Evolutionary conservation across 2,797 vertebrate genomes (phyloP), one percentile per base, ranked within the genome.

Genomic region (Euthynnus affinis): DNA sequence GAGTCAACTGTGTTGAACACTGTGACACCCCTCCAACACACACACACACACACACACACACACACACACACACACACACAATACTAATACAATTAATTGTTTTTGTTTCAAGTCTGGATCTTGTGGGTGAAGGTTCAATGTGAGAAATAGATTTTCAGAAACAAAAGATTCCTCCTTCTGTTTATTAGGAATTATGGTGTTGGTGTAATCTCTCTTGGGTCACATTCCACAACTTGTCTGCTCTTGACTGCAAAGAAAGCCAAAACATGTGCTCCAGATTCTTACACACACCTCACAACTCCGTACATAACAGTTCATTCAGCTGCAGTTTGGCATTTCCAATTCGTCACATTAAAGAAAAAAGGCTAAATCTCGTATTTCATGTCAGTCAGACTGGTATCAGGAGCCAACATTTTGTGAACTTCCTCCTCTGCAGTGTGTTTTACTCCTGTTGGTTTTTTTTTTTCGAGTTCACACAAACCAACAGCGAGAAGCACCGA

Each of bases 161-260:
- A 76, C 34, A 58, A 64, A 76, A 53, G 6, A 59, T 52, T 70
- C 34, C 27, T 53, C 52, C 68, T 69, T 8, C 1, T 25, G 20
- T 62, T 84, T 60, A 51, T 83, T 20, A 73, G 42, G 81, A 82
- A 76, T 63, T 13, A 69, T 3, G 8, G 64, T 46, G 67, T 74
- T 46, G 69, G 59, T 76, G 68, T 66, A 56, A 87, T 53, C 72
- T 76, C 59, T 88, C 65, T 29, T 62, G 34, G 76, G 80, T 70
- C 55, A 62, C 92, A 95, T 96, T 95, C 92, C 94, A 85, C 62
- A 80, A 90, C 94, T 44, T 90, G 94, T 86, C 92, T 78, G 91
- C 58, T 89, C 94, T 90, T 93, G 94, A 94, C 58, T 74, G 55
- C 53, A 25, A 76, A 51, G 65, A 74, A 78, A 82, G 66, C 49